phyloP scores from a whole-genome alignment of 2,888 invertebrate genomes.

The Melinaea menophilus region DNA sequence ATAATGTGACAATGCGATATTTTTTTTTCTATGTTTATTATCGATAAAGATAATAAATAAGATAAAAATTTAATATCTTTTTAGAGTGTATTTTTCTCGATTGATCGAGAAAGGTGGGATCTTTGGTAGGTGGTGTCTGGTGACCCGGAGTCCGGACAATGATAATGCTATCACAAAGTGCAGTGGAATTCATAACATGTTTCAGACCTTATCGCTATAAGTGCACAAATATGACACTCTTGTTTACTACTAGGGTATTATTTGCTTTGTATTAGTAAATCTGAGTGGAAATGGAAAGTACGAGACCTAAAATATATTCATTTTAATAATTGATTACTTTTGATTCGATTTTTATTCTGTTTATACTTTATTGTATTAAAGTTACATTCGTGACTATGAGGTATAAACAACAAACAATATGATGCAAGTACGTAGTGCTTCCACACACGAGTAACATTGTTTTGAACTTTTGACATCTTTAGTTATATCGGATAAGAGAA shows the following conservation, averaged over 20 bases:
- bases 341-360: too few species aligned
- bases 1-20: background rate
- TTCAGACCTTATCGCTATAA: slow-evolving; percentile 32
- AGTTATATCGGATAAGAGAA: background rate
- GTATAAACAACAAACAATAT: background rate
- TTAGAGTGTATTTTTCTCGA: slow-evolving; percentile 35
- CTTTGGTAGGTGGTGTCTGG: slow-evolving; percentile 44
- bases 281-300: background rate
- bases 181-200: slow-evolving; percentile 40
- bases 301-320: too few species aligned
- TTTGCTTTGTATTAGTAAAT: background rate
- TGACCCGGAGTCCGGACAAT: slow-evolving; percentile 49
- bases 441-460: slow-evolving; percentile 21
- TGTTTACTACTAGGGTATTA: slow-evolving; percentile 13
- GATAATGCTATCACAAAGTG: slow-evolving; percentile 47
- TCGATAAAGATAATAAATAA: background rate
- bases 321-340: too few species aligned
- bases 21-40: too few species aligned
- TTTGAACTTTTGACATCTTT: slow-evolving; percentile 28
- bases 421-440: slow-evolving; percentile 10
- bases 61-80: slow-evolving; percentile 5
- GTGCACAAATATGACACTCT: slow-evolving; percentile 22
- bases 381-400: background rate
- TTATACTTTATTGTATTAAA: too few species aligned
- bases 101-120: slow-evolving; percentile 43